Evolutionary conservation across 92 coral and sea anemone genomes (phyloP), one percentile per base, ranked within the genome.

Genomic region (Epizoanthus stellaris): DNA sequence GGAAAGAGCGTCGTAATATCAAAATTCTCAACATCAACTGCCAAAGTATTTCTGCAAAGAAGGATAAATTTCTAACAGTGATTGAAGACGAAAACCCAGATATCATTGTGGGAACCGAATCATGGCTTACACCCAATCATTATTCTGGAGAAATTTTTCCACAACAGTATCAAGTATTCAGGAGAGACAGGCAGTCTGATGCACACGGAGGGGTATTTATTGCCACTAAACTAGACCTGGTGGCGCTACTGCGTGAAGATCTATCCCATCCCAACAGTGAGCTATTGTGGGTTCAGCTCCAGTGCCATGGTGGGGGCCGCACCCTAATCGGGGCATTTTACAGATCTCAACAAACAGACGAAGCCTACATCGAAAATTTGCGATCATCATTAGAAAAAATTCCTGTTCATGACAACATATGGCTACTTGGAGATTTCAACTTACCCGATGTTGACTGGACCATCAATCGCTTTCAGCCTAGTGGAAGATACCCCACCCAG

Each of bases 71-170:
- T 64, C 43, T 74, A 79, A 52, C 76, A 53, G 70, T 53, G 43
- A 79, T 77, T 38, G 75, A 52, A 66, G 84, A 76, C 63, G 70
- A 42, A 36, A 81, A 86, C n/a, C 87, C 87, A 75, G 87, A 86
- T 85, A 80, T 86, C 40, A 75, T 85, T 45, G 70, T 88, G 21
- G 76, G 89, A 47, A 86, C 89, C 60, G 85, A 86, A 52, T 75
- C 89, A 68, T 86, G 89, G 85, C 67, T 86, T 10, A 75, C 84
- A 23, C 36, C 70, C 36, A 13, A 63, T 63, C 88, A 84, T 73
- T 57, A 40, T 64, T 57, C 60, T 72, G 66, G 85, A 12, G 84
- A 85, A 60, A 79, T 73, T 64, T 64, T 75, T n/a, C 75, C 73
- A 19, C 75, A 9, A 15, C 54, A 30, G 45, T 86, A 86, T 68